phyloP scores from a whole-genome alignment of 2,888 invertebrate genomes.

The Lysandra coridon region DNA sequence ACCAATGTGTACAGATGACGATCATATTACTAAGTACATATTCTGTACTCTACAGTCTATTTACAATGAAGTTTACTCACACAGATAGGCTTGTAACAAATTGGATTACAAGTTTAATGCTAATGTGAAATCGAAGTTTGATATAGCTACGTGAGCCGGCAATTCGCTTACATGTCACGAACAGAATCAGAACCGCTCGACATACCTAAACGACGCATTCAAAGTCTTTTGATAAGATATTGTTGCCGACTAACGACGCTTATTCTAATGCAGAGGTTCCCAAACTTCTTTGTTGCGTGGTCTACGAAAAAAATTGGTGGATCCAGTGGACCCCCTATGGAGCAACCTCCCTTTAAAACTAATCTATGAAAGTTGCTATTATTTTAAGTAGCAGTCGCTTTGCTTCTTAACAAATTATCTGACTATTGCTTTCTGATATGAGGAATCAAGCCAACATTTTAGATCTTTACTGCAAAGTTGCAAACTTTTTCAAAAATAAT shows the following conservation, averaged over 20 bases:
- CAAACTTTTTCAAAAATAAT: too few species aligned
- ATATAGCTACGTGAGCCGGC: constrained; percentile 10
- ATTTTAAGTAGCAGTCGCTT: too few species aligned
- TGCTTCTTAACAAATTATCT: too few species aligned
- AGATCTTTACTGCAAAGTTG: too few species aligned
- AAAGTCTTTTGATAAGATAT: constrained; percentile 15
- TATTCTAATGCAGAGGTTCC: neutral
- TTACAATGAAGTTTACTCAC: neutral
- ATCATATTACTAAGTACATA: too few species aligned
- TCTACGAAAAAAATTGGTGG: too few species aligned
- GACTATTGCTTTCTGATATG: too few species aligned
- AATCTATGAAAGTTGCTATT: too few species aligned
- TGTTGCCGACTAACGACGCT: neutral
- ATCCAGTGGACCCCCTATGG: too few species aligned
- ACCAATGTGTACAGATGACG: neutral
- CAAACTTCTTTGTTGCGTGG: too few species aligned
- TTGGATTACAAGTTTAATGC: neutral
- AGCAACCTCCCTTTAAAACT: too few species aligned
- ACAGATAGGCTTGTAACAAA: neutral
- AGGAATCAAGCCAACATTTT: too few species aligned
- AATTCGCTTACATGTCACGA: constrained; percentile 17
- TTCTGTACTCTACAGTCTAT: neutral
- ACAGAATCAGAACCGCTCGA: constrained; percentile 2
- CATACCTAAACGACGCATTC: neutral
- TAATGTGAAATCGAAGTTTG: constrained; percentile 13